Base-by-base conservation (phyloP, 1,140 invertebrate genomes). In the Hyposmocoma kahamanoa region DNA sequence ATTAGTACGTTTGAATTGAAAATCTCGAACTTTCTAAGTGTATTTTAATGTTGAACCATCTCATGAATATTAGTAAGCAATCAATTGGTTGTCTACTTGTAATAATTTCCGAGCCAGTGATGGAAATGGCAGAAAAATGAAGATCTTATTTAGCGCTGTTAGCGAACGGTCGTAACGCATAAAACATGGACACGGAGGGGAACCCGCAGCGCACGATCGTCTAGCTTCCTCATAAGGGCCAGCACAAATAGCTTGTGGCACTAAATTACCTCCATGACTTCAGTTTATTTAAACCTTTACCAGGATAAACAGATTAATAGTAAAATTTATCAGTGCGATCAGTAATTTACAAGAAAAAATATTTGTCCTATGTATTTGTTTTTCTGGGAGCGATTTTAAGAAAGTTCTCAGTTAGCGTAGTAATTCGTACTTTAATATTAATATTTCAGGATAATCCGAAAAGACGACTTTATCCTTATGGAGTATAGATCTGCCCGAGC, bases 221-320 rank as follows among this genome's bases (percentile, higher is more conserved):
- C n/a, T n/a, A n/a, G n/a, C 34, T 34, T 30, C 50, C 43, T 39
- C 39, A 28, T 54, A 55, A 55, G 46, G 38, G 22, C 3, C 19
- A 21, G 11, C 38, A 24, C 47, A 58, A 53, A 53, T 53, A 26
- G 26, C 48, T 39, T 42, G 48, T 47, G 48, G 48, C 53, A 57
- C 50, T 54, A 51, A 57, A 48, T 44, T 47, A 56, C 53, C 38
- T 50, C 36, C 30, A 52, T 50, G 36, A 52, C 54, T 47, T 47
- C 38, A 54, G 28, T 62, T 59, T 47, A 59, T 50, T 51, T 52
- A 51, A 51, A 53, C 45, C 53, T n/a, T n/a, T n/a, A n/a, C n/a
- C n/a, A n/a, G n/a, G n/a, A n/a, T n/a, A n/a, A n/a, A n/a, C n/a
- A n/a, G n/a, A n/a, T n/a, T n/a, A n/a, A n/a, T n/a, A n/a, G n/a